Evolutionary conservation across 2,888 invertebrate genomes (phyloP), one percentile per base, ranked within the genome.

Genomic region (Cryptus viduatorius): DNA sequence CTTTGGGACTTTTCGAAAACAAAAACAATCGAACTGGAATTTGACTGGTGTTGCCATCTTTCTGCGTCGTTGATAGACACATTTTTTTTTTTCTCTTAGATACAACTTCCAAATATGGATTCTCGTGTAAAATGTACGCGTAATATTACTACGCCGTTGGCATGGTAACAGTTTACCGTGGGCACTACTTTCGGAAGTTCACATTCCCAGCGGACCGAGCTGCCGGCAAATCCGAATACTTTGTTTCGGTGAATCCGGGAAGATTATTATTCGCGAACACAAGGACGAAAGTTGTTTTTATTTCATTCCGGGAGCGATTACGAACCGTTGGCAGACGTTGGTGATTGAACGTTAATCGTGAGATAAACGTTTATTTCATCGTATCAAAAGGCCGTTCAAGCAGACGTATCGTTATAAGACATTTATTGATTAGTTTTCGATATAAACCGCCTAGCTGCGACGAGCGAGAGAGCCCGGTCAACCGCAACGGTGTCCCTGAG

Each of bases 101-200:
- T 29, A 29, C 12, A 65, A 65, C 56, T 56, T 53, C 76, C 76
- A 64, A 84, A 81, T 84, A 84, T 84, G 84, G 84, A 84, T 84
- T 59, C 61, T 46, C 44, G 14, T 48, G 48, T 61, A 31, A 29
- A 61, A 61, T 31, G 61, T 8, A 37, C 37, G 29, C 29, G 53
- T 53, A 69, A 79, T 86, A 86, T 86, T 64, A 77, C 84, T 88
- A 75, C 89, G 87, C 85, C 80, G 91, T 88, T 88, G 84, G 86
- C 89, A 90, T 90, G 87, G 89, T 83, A 91, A 92, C 92, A 86
- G 90, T 89, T 89, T 90, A 90, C 88, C 56, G 79, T 75, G 84
- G 91, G 90, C 76, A 90, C 91, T 92, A 92, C 91, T 92, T 92
- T 90, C 91, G 90, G 90, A 92, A 91, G 89, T 90, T 90, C 89